Evolutionary conservation across 2,888 invertebrate species (phyloP).

Genomic region (Drosophila meridiana): DNA sequence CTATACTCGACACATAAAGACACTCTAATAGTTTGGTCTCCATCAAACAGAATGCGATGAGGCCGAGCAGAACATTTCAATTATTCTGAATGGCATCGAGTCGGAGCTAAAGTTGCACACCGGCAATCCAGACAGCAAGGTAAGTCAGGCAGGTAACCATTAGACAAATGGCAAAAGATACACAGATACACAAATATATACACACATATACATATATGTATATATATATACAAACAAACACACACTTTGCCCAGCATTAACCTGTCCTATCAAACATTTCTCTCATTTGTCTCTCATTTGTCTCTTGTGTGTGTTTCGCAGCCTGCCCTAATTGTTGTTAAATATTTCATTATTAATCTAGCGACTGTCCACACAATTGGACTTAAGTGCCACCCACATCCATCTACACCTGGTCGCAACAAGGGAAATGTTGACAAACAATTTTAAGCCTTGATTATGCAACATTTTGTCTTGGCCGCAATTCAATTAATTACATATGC

Average conservation of each 20-base stretch:
- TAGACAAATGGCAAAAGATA: constrained; percentile 31
- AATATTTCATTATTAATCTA: constrained; percentile 61
- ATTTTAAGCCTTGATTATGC: constrained; percentile 34
- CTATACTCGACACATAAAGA: background rate
- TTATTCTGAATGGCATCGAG: constrained; percentile 96
- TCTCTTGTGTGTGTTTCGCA: background rate
- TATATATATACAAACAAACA: background rate
- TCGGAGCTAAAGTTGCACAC: constrained; percentile 95
- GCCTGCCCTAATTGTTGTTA: constrained; percentile 60
- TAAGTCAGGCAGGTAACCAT: constrained; percentile 55
- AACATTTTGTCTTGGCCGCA: constrained; percentile 38
- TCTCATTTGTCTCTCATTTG: constrained; percentile 12
- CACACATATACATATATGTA: background rate
- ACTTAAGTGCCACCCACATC: background rate
- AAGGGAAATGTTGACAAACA: background rate
- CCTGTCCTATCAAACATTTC: constrained; percentile 1
- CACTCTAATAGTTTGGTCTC: constrained; percentile 9
- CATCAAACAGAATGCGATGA: constrained; percentile 87
- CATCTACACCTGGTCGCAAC: background rate
- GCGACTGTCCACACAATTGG: constrained; percentile 26
- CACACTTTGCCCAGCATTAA: background rate
- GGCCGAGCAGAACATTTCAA: constrained; percentile 94
- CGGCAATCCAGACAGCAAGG: constrained; percentile 83
- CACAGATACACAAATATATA: background rate
- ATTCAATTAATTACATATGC: constrained; percentile 66